Evolutionary conservation across 2,888 invertebrate species (phyloP).

Genomic region (Metallyticus violacea): DNA sequence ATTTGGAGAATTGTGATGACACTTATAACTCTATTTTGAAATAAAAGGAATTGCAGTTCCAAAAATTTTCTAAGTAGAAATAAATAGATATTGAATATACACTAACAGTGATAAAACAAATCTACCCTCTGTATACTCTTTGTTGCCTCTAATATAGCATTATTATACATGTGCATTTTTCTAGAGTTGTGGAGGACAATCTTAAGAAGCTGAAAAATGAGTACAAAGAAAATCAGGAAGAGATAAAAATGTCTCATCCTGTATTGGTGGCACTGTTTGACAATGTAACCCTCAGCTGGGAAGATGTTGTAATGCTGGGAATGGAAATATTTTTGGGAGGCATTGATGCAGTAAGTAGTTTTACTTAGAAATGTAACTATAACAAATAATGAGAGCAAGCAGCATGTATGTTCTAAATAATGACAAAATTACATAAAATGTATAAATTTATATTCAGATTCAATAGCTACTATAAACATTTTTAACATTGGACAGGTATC

Average conservation of each 20-base stretch:
- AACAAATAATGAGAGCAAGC: too few species aligned
- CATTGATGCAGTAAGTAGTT: constrained; percentile 52
- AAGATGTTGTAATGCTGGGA: constrained; percentile 52
- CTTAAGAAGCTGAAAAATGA: constrained; percentile 38
- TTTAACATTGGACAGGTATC: neutral
- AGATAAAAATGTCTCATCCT: constrained; percentile 37
- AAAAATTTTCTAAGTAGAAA: too few species aligned
- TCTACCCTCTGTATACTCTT: too few species aligned
- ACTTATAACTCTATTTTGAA: too few species aligned
- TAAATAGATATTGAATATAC: too few species aligned
- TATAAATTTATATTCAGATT: too few species aligned
- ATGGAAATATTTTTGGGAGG: constrained; percentile 58
- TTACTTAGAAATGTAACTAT: neutral
- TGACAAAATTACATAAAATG: too few species aligned
- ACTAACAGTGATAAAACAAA: too few species aligned
- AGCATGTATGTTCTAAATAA: too few species aligned
- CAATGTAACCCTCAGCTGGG: constrained; percentile 45
- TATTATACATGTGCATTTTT: neutral
- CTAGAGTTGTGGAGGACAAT: constrained; percentile 38
- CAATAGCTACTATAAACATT: neutral
- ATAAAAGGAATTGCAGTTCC: too few species aligned
- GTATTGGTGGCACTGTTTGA: constrained; percentile 45
- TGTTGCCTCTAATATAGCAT: too few species aligned
- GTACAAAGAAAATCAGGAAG: constrained; percentile 29
- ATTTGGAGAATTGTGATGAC: too few species aligned